Evolutionary conservation across 2,888 invertebrate genomes (phyloP), one percentile per base, ranked within the genome.

Genomic region (Acrobasis suavella): DNA sequence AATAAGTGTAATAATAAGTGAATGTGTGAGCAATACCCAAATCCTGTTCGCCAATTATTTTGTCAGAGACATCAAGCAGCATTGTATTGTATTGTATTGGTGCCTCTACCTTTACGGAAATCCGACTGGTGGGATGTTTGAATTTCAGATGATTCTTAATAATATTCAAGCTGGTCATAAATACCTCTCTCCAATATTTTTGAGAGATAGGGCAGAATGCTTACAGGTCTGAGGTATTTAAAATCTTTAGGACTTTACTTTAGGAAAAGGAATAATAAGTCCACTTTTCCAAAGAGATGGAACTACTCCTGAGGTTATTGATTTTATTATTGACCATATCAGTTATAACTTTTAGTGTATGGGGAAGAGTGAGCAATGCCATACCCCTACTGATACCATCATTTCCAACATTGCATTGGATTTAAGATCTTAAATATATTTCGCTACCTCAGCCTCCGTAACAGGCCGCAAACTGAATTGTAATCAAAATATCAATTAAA

Each of bases 171-270:
- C 50, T 50, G 50, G n/a, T 37, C 51, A n/a, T 22, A 50, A 50
- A 46, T 50, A 15, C 39, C 56, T 32, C n/a, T 56, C 32, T 62
- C 62, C 12, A 62, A 39, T 8, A 62, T 42, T 14, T 62, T 62
- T 2, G 62, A 58, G 1, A 62, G 39, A 42, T 38, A 62, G 1
- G 62, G 58, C n/a, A 62, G 32, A n/a, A 62, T 62, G 14, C 62
- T 62, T 58, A 62, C 42, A 0, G 62, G 58, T 56, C 62, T 62
- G 1, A 58, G 50, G 14, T 62, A 50, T 5, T 58, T 62, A 5
- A 16, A 8, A 1, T 58, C 56, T 1, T 1, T n/a, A 2, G 62
- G 62, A 16, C 42, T 17, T 15, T 1, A 62, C 42, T 39, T 62
- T 62, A 1, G 58, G 62, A 12, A 56, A 17, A 0, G 62, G 55